A percentile compares a stretch with the other conserved stretches of the same genome.
These are phyloP conservation scores for Pheosia gnoma DNA, from an alignment of 2,888 invertebrate species.

Conservation along the genomic window DNA sequence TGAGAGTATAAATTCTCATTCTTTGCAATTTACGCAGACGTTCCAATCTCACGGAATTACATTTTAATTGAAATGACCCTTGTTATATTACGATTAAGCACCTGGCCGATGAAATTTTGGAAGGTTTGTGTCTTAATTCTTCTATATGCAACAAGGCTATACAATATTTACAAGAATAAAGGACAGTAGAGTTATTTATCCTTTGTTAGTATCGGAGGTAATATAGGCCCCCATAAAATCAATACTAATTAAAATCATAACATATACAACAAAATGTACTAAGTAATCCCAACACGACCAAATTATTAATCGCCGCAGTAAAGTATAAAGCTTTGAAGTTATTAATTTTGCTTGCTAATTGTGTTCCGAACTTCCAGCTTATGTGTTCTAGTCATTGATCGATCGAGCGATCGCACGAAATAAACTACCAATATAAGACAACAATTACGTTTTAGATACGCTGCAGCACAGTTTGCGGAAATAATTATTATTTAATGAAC, in stretches of 20 bases:
- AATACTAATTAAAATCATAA: no score
- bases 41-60: constrained; percentile 1
- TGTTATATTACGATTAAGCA: neutral
- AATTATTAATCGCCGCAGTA: constrained; percentile 36
- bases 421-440: constrained; percentile 11
- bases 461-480: no score
- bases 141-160: no score
- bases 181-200: no score
- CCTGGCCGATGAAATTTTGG: constrained; percentile 1
- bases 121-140: neutral
- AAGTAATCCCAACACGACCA: constrained; percentile 32
- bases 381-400: constrained; percentile 43
- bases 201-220: no score
- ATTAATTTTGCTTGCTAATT: constrained; percentile 46
- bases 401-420: constrained; percentile 32
- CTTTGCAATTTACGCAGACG: constrained; percentile 3
- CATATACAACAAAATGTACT: constrained; percentile 12
- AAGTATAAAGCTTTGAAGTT: constrained; percentile 43
- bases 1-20: constrained; percentile 5
- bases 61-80: constrained; percentile 4
- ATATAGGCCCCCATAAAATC: no score
- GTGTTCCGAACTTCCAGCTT: constrained; percentile 42
- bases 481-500: no score
- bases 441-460: no score
- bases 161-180: no score